Evolutionary conservation across 1,140 invertebrate species (phyloP), one percentile per base, ranked within the genome.

Genomic region (Diploscapter pachys): DNA sequence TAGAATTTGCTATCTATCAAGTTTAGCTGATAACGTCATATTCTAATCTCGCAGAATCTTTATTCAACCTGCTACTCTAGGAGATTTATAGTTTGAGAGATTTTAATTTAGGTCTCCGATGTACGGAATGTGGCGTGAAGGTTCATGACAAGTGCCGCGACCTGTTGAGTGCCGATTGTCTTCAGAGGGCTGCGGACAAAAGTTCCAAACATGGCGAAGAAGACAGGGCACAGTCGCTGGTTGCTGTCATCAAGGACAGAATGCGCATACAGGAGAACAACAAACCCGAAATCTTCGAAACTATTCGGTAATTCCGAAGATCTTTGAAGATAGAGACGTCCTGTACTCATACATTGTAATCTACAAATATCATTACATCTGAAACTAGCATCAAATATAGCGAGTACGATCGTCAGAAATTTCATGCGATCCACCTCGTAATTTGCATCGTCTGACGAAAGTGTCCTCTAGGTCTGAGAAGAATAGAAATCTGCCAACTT

Each of bases 81-180:
- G 31, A 31, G 31, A 31, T 31, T 31, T 31, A 31, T 31, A 31
- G 31, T 31, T 31, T 31, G 1, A 31, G 31, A 31, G 31, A 31
- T 31, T 0, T 31, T 31, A 31, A 31, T 56, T 3, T 69, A 80
- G 79, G 81, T 49, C 79, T 99, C 11, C 90, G 95, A 65, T 99
- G 97, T 86, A 95, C 93, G 1, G 96, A 99, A 87, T 99, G 97
- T 86, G 94, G 95, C 3, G 97, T 99, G 80, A 99, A 99, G 88
- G 99, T 96, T 84, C 97, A 99, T 89, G 96, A 99, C 86, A 99
- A 99, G 87, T 99, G 97, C 89, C 98, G 98, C 87, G 96, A 99
- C 88, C 90, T 99, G 59, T 91, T 99, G 78, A 99, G 98, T 88
- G 97, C 97, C n/a, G 97, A 99, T 88, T 99, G 97, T 86, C 87